Base-by-base conservation (phyloP, 2,113 vertebrate species). In the Oreochromis spilurus region DNA sequence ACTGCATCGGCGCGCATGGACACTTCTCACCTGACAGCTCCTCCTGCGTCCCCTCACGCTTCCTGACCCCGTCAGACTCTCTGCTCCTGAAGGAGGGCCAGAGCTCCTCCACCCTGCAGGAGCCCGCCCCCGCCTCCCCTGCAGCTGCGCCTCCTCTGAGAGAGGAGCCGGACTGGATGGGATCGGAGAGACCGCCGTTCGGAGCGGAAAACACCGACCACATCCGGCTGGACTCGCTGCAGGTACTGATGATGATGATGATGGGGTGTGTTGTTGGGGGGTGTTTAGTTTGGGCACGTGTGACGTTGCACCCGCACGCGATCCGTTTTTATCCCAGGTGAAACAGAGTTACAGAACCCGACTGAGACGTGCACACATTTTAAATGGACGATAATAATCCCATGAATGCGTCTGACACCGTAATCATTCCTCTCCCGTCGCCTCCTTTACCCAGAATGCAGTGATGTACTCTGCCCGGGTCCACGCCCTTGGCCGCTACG, bases 11-110 rank as follows among this genome's bases (percentile, higher is more conserved):
- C 13, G 91, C 93, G 31, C 98, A 99, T 0, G 98, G 98, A 6
- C 91, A 93, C 1, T 98, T 98, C 78, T 92, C 94, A 13, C 95
- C 97, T 40, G 95, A 97, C 95, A 98, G 94, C 4, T 89, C 92
- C 12, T 94, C 86, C 83, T 99, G 98, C 29, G 16, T 98, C 75
- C 95, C 97, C 2, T 99, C 98, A 0, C 97, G 98, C 75, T 99
- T 98, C 94, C 97, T 96, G 85, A 98, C 96, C 54, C 98, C 98
- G 1, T 97, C 98, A 0, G 97, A 97, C 93, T 97, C 98, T 0
- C 87, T 98, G 52, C 9, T 97, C 36, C 88, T 99, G 87, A 97
- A 97, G 86, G 97, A 97, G 16, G 98, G 96, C 5, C 97, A 97
- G 93, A 94, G 90, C 72, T 95, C 98, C 19, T 96, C 95, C 1